phyloP scores from a whole-genome alignment of 2,888 invertebrate genomes.

The Drosophila putrida region DNA sequence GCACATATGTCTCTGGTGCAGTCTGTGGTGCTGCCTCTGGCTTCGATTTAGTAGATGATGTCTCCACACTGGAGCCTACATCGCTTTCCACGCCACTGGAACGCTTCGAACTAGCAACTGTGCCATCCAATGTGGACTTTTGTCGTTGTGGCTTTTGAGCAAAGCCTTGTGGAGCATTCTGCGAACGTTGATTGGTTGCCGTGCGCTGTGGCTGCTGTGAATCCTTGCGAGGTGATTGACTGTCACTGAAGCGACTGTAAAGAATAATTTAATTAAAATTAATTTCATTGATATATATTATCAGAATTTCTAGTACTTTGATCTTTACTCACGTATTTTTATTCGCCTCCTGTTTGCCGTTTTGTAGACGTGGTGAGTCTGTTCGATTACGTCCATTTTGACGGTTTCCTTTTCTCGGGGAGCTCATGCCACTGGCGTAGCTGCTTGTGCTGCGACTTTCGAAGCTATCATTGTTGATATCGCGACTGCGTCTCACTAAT shows the following conservation, averaged over 20 bases:
- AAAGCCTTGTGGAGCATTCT: constrained; percentile 83
- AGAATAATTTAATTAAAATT: no score
- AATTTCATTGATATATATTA: background rate
- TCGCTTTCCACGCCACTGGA: constrained; percentile 64
- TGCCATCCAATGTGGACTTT: constrained; percentile 66
- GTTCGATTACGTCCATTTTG: constrained; percentile 65
- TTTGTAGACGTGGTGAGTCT: constrained; percentile 81
- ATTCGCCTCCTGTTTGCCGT: constrained; percentile 67
- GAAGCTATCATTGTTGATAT: constrained; percentile 51
- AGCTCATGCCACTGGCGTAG: constrained; percentile 71
- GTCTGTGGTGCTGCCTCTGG: constrained; percentile 67
- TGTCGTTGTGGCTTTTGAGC: constrained; percentile 72
- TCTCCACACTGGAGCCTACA: constrained; percentile 30
- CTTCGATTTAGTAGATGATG: constrained; percentile 15
- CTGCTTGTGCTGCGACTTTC: constrained; percentile 72
- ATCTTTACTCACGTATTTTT: constrained; percentile 68
- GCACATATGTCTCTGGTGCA: constrained; percentile 85
- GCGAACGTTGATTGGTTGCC: constrained; percentile 67
- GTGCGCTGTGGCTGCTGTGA: constrained; percentile 50
- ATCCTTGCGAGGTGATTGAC: constrained; percentile 61
- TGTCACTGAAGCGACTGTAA: constrained; percentile 67
- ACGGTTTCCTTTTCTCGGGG: constrained; percentile 67
- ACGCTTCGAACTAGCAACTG: constrained; percentile 52
- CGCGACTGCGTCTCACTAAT: constrained; percentile 38
- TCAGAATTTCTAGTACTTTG: no score